Percentiles rank a stretch among this genome's conserved stretches.
phyloP scores from a whole-genome alignment of 2,888 invertebrate genomes.

The Oscheius myriophilus region DNA sequence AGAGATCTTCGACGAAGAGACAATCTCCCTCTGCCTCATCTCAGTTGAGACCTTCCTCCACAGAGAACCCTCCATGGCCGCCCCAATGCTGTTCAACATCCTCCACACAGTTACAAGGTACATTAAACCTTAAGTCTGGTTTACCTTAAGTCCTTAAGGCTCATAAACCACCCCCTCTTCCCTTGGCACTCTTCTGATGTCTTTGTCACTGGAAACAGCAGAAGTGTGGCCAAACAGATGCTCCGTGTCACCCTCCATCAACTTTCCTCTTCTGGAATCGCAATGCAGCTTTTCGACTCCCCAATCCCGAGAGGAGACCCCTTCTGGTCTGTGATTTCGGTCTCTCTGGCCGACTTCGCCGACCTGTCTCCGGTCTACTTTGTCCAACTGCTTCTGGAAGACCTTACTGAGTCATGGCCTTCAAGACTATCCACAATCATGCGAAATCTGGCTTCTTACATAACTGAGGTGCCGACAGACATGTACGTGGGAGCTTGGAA shows the following conservation, averaged over 20 bases:
- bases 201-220: slow-evolving; percentile 91
- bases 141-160: slow-evolving; percentile 35
- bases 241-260: slow-evolving; percentile 92
- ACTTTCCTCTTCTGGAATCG: slow-evolving; percentile 94
- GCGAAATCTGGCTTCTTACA: slow-evolving; percentile 90
- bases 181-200: slow-evolving; percentile 72
- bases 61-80: slow-evolving; percentile 90
- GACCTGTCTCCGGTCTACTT: slow-evolving; percentile 94
- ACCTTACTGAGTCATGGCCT: slow-evolving; percentile 82
- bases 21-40: slow-evolving; percentile 84
- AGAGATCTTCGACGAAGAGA: slow-evolving; percentile 95
- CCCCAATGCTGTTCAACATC: slow-evolving; percentile 89
- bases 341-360: slow-evolving; percentile 91
- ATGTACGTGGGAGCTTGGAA: slow-evolving; percentile 83
- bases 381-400: slow-evolving; percentile 87
- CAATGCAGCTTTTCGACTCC: slow-evolving; percentile 81
- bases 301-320: slow-evolving; percentile 52
- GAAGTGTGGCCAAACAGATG: slow-evolving; percentile 95
- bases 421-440: slow-evolving; percentile 83
- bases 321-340: slow-evolving; percentile 92
- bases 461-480: slow-evolving; percentile 80
- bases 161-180: slow-evolving; percentile 66
- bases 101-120: slow-evolving; percentile 88
- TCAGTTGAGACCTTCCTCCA: slow-evolving; percentile 94
- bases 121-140: neutral